Evolutionary conservation across 2,888 invertebrate species (phyloP), one percentile per base, ranked within the genome.

Genomic region (Lordiphosa andalusiaca): DNA sequence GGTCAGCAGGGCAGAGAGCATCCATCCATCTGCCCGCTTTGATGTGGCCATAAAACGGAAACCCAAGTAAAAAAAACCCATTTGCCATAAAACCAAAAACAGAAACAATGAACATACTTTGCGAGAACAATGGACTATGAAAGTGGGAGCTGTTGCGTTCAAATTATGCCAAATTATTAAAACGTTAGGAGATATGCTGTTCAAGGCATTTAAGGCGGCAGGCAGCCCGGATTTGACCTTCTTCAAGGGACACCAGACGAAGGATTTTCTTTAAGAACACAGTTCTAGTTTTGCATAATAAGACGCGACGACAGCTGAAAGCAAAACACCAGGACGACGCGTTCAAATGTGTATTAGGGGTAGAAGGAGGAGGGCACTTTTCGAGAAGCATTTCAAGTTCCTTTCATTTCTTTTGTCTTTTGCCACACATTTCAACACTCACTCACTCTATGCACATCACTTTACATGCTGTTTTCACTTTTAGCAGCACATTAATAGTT

Each of bases 161-260:
- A 5, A 65, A 77, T 67, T 71, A 73, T 76, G 62, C 69, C 54
- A 63, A 71, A 51, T 62, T 56, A 12, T 46, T 41, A 47, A 56
- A 25, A 65, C 57, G 58, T 67, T 69, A 54, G 44, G 25, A 53
- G 10, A 54, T 65, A 56, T 57, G 53, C 68, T 69, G 75, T 73
- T 73, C 75, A 78, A 75, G 60, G 69, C 40, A 39, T 49, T 44
- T 23, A 30, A 48, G 35, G 35, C n/a, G 25, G 47, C 41, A 51
- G 25, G 47, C 41, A 51, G 30, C 7, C 47, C 58, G 56, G 62
- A n/a, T 52, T 63, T 77, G 76, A 77, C 76, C 80, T 78, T 77
- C 72, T 76, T 67, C 72, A 76, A 78, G 76, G 76, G 73, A 75
- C 66, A 64, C 71, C 60, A 62, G 56, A 54, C 57, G 59, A 70